Evolutionary conservation across 1,140 invertebrate genomes (phyloP), one percentile per base, ranked within the genome.

Genomic region (Pseudomyrmex concolor): DNA sequence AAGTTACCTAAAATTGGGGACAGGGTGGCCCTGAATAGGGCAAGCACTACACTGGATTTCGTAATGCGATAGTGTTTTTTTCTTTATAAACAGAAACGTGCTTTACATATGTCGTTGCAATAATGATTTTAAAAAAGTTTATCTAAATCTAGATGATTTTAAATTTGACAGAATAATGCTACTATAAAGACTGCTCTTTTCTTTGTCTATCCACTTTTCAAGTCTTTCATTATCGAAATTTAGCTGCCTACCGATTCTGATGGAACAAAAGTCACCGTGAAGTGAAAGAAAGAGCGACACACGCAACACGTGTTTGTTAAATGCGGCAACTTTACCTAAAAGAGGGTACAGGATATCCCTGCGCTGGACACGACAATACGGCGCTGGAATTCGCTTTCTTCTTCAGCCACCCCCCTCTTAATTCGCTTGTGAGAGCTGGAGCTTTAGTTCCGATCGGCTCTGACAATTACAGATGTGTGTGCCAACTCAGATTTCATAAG

Each of bases 211-310:
- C 91, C 91, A 22, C 91, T 92, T 76, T 95, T 95, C 82, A 92
- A 88, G 19, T 92, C 92, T 2, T 89, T 95, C 88, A 96, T 94
- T 94, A 95, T 96, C 82, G 96, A 96, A 87, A 95, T 94, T 88
- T 96, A 96, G 86, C 95, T 96, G 90, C 96, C 96, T 91, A 97
- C 94, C 71, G 96, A 96, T 93, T 97, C 96, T 96, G 93, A 55
- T 93, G 88, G 90, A 8, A 74, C 78, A 74, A 50, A 80, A 80
- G 66, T 43, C 74, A 57, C 13, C 66, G 66, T 19, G 5, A 70
- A 17, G 15, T 48, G 45, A 67, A 70, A 72, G 45, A 74, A 82
- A 50, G 60, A 73, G 5, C 13, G 19, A 2, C 94, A 59, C 94
- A 59, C 83, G 78, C 5, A 83, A 57, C 43, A 34, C 57, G n/a